phyloP scores from a whole-genome alignment of 2,113 vertebrate species.

The Hypocryptadius cinnamomeus region DNA sequence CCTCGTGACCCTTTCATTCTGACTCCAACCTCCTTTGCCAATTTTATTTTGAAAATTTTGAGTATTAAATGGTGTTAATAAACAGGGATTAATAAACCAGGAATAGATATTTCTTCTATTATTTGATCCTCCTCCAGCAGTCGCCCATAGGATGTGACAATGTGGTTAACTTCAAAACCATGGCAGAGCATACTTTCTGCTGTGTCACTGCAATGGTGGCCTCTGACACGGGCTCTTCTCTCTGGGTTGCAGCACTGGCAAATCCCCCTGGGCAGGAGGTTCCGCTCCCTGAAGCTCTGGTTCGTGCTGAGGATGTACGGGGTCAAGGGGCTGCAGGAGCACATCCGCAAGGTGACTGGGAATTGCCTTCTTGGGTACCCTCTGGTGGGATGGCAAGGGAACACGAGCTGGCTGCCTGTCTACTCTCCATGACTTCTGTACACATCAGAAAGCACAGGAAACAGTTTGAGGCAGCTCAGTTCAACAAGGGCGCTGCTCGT shows the following conservation, averaged over 20 bases:
- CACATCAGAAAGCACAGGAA: background rate
- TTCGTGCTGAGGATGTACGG: slow-evolving; percentile 93
- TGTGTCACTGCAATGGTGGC: background rate
- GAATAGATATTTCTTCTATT: background rate
- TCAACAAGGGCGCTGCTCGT: background rate
- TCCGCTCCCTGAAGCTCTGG: slow-evolving; percentile 96
- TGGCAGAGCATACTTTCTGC: background rate
- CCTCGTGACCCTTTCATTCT: background rate
- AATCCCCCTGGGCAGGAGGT: slow-evolving; percentile 90
- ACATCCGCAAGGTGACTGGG: slow-evolving; percentile 83
- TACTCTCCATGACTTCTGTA: background rate
- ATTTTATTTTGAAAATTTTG: background rate
- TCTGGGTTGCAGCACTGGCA: slow-evolving; percentile 86
- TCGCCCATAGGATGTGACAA: background rate
- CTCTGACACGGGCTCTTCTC: background rate
- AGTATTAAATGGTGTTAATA: background rate
- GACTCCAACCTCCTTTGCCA: background rate
- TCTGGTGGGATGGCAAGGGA: background rate
- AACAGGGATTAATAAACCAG: background rate
- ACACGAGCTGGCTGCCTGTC: background rate
- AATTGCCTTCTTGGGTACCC: background rate
- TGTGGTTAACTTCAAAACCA: accelerated
- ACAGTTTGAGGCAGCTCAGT: background rate
- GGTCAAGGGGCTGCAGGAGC: slow-evolving; percentile 80
- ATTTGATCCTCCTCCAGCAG: background rate